Evolutionary conservation across 1,140 invertebrate species (phyloP).

Genomic region (Hestina assimilis): DNA sequence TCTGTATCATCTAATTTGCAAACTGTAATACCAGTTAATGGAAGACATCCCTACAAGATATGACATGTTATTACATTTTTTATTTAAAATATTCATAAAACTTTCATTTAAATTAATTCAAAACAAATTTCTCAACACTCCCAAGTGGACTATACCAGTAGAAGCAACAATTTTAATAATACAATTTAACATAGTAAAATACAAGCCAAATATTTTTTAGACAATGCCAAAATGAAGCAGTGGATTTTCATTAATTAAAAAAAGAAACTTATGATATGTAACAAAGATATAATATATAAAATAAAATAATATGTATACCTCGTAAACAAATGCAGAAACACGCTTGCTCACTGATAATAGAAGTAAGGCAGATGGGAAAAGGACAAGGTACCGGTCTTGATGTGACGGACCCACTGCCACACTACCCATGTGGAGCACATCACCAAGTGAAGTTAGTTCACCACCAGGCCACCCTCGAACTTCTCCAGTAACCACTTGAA

Average conservation of each 20-base stretch:
- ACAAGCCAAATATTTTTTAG: no score
- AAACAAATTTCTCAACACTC: no score
- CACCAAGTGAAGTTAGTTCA: constrained; percentile 85
- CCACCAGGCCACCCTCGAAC: constrained; percentile 98
- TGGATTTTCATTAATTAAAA: no score
- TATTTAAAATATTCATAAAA: neutral
- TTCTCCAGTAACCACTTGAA: constrained; percentile 95
- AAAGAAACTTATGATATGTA: no score
- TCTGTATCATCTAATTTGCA: constrained; percentile 88
- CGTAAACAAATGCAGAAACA: constrained; percentile 97
- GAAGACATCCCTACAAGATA: constrained; percentile 88
- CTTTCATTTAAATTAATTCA: no score
- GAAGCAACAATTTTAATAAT: no score
- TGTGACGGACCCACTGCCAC: constrained; percentile 90
- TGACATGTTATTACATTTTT: neutral
- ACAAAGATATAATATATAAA: no score
- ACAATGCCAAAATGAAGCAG: no score
- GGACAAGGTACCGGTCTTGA: constrained; percentile 93
- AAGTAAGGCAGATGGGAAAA: constrained; percentile 93
- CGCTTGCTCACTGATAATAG: constrained; percentile 93
- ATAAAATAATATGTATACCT: constrained; percentile 80
- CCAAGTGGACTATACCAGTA: no score
- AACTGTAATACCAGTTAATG: constrained; percentile 90
- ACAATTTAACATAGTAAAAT: no score
- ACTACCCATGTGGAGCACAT: constrained; percentile 91